phyloP scores from a whole-genome alignment of 2,888 invertebrate genomes.

The Pterostichus niger region DNA sequence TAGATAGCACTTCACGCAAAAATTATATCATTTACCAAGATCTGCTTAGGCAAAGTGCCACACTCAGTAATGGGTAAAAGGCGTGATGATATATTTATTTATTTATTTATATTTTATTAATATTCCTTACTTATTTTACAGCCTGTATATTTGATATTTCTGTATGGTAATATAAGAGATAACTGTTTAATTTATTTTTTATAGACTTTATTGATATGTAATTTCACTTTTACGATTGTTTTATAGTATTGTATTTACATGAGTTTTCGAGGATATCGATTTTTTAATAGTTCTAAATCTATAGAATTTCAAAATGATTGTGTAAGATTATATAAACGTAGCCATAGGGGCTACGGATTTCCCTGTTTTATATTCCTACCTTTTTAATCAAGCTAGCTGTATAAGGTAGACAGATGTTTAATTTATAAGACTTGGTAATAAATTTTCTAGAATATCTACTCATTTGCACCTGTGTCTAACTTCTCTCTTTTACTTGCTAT shows the following conservation, averaged over 20 bases:
- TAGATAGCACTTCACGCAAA: too few relatives aligned
- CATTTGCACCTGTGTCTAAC: conserved; percentile 10
- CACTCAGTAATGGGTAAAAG: too few relatives aligned
- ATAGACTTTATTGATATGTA: background rate
- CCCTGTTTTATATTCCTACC: background rate
- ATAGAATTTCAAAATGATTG: background rate
- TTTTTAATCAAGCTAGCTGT: background rate
- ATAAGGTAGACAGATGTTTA: conserved; percentile 17
- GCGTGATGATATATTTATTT: too few relatives aligned
- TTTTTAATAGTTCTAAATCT: background rate
- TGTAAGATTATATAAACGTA: background rate
- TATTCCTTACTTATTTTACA: too few relatives aligned
- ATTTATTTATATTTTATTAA: too few relatives aligned
- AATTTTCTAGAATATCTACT: conserved; percentile 33
- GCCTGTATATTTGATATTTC: background rate
- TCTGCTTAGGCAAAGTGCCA: too few relatives aligned
- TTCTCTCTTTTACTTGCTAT: background rate
- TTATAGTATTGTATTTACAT: background rate
- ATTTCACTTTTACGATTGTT: conserved; percentile 2
- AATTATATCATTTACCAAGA: too few relatives aligned
- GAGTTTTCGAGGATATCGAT: background rate
- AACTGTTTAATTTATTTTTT: background rate
- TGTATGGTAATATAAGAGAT: background rate
- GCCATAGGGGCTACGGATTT: conserved; percentile 3
- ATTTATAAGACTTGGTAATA: conserved; percentile 14